Evolutionary conservation across 2,113 vertebrate species (phyloP).

Genomic region (Corythornis cristatus): DNA sequence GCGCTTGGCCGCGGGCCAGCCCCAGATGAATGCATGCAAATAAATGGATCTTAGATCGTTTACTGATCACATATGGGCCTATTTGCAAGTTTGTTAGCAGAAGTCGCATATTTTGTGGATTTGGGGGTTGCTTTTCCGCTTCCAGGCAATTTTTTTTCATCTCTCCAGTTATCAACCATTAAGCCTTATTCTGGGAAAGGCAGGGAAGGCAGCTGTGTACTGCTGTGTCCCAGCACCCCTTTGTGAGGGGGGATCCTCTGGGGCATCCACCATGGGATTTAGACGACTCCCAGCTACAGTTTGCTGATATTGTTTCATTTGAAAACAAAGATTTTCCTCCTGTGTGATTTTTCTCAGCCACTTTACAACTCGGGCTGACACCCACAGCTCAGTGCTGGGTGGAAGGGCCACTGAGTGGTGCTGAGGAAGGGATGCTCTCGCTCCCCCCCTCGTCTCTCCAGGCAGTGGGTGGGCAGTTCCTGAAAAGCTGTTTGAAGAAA

Average conservation of each 20-base stretch:
- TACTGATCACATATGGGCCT: constrained; percentile 59
- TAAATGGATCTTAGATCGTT: constrained; percentile 33
- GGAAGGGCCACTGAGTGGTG: neutral
- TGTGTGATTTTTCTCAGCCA: neutral
- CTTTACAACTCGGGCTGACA: neutral
- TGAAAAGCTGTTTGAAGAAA: constrained; percentile 30
- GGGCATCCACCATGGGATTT: neutral
- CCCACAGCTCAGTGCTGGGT: accelerated
- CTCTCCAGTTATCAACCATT: neutral
- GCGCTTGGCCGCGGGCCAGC: constrained; percentile 29
- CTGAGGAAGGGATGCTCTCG: neutral
- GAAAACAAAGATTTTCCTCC: neutral
- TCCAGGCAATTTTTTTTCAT: neutral
- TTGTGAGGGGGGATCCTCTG: neutral
- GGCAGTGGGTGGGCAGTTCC: constrained; percentile 40
- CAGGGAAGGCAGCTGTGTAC: accelerated
- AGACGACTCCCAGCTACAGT: accelerated
- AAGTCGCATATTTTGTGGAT: constrained; percentile 44
- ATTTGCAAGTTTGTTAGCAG: constrained; percentile 62
- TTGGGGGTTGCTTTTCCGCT: constrained; percentile 34
- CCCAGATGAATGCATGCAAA: constrained; percentile 56
- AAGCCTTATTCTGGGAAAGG: neutral
- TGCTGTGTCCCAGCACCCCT: neutral
- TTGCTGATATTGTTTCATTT: neutral
- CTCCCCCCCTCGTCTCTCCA: neutral